These are phyloP conservation scores for Laodelphax striatellus DNA, from an alignment of 1,140 invertebrate genomes.

Conservation along the genomic window DNA sequence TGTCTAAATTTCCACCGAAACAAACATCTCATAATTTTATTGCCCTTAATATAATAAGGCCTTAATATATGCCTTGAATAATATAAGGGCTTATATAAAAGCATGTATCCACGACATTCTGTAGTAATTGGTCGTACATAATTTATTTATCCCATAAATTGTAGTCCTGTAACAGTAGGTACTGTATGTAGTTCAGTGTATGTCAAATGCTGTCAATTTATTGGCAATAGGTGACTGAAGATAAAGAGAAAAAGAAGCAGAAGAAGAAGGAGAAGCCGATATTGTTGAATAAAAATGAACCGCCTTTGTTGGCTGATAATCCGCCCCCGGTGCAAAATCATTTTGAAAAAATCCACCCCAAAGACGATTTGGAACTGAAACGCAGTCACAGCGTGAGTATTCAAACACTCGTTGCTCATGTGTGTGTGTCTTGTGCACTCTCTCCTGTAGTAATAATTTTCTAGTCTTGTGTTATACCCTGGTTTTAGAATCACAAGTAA, in stretches of 20 bases:
- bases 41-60: no score
- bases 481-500: neutral
- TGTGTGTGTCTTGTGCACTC: neutral
- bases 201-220: no score
- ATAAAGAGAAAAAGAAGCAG: conserved; percentile 35
- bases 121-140: no score
- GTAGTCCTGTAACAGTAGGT: no score
- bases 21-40: no score
- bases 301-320: conserved; percentile 31
- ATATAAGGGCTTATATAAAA: no score
- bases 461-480: neutral
- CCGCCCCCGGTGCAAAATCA: conserved; percentile 42
- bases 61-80: no score
- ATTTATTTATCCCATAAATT: no score
- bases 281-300: conserved; percentile 50
- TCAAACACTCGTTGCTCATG: neutral
- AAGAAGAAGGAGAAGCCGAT: conserved; percentile 45
- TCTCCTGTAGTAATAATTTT: neutral
- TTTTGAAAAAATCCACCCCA: conserved; percentile 64
- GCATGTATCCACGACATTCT: no score
- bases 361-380: conserved; percentile 63
- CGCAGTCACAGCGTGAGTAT: conserved; percentile 31
- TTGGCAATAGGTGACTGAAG: conserved; percentile 18
- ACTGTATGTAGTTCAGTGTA: no score
- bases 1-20: no score